A percentile compares a stretch with the other conserved stretches of the same genome.
phyloP scores from a whole-genome alignment of 2,797 vertebrate genomes.

The Rhinoraja longicauda region DNA sequence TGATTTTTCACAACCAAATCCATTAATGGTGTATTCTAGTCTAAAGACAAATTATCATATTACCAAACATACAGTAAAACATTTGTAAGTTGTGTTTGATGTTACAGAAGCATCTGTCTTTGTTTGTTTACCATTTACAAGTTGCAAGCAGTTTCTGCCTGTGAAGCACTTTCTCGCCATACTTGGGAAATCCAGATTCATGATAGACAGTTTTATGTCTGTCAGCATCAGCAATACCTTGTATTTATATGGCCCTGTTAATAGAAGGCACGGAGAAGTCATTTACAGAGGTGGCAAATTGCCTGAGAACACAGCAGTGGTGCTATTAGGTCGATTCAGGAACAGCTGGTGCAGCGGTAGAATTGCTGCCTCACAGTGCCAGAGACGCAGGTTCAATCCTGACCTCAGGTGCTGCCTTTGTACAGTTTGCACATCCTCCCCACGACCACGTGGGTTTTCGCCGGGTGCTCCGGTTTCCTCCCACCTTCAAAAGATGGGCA shows the following conservation, averaged over 20 bases:
- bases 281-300: too few relatives aligned
- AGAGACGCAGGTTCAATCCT: too few relatives aligned
- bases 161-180: not conserved
- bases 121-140: not conserved
- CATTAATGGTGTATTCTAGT: not conserved
- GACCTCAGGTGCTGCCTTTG: too few relatives aligned
- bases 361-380: too few relatives aligned
- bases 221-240: not conserved
- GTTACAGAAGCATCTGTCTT: not conserved
- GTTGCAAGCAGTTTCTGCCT: not conserved
- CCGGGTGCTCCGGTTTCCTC: too few relatives aligned
- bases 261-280: not conserved
- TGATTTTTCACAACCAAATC: slow-evolving; percentile 13
- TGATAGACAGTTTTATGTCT: not conserved
- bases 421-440: too few relatives aligned
- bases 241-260: too few relatives aligned
- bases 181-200: not conserved
- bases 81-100: not conserved
- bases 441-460: too few relatives aligned
- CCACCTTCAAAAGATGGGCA: too few relatives aligned
- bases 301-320: not conserved
- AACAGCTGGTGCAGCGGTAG: too few relatives aligned
- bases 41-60: slow-evolving; percentile 28
- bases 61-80: slow-evolving; percentile 3
- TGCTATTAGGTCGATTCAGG: not conserved